Conservation (phyloP, 2,888 invertebrate genomes). For the Eubasilissa splendida region DNA sequence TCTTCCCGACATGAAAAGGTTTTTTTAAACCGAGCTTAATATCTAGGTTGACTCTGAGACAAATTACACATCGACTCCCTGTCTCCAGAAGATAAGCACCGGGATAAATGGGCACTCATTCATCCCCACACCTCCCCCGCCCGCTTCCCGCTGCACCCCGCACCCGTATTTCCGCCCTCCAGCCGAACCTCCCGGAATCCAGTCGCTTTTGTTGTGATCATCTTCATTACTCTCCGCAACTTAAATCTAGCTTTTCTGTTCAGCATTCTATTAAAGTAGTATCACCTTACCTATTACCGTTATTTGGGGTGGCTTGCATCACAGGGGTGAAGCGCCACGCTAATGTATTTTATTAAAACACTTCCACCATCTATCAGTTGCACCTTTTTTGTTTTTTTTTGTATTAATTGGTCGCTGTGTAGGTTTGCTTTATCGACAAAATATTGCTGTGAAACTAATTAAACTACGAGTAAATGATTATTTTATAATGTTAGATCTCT, state of each 20-base stretch:
- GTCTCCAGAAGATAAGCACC: slow-evolving; percentile 21
- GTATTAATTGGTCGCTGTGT: no score
- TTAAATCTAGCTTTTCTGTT: not conserved
- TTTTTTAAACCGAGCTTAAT: slow-evolving; percentile 10
- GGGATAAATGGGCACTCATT: slow-evolving; percentile 17
- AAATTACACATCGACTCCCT: slow-evolving; percentile 21
- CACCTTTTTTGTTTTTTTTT: no score
- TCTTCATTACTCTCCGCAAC: not conserved
- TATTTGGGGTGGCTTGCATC: no score
- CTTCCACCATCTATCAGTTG: no score
- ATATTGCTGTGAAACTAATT: no score
- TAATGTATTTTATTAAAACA: no score
- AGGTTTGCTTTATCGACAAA: no score
- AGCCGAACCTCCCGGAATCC: not conserved
- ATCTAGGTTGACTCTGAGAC: slow-evolving; percentile 16
- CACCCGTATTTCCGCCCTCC: not conserved
- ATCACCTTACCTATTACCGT: no score
- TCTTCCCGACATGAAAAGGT: slow-evolving; percentile 1
- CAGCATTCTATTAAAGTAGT: no score
- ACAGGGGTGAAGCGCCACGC: no score
- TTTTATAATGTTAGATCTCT: no score
- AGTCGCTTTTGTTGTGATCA: not conserved
- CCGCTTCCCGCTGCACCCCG: not conserved
- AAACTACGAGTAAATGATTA: no score
- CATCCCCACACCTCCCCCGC: slow-evolving; percentile 8